These are phyloP conservation scores for Alethe castanea DNA, from an alignment of 2,113 vertebrate genomes.

Conservation along the genomic window DNA sequence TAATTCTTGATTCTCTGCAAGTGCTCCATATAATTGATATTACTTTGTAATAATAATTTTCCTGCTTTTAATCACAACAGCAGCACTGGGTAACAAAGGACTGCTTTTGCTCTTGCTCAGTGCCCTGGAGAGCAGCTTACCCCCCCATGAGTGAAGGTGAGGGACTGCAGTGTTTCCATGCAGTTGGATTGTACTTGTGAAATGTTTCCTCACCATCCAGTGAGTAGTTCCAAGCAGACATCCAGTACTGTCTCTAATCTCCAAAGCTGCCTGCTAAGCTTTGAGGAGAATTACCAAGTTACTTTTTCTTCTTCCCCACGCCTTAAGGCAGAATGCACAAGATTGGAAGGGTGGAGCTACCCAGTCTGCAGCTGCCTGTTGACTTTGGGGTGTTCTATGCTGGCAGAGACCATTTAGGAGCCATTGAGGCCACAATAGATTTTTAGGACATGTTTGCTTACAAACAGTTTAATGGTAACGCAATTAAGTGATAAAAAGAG, in stretches of 20 bases:
- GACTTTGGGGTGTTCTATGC: neutral
- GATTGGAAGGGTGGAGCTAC: neutral
- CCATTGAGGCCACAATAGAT: neutral
- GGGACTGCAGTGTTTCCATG: neutral
- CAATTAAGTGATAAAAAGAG: neutral
- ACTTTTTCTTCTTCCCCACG: neutral
- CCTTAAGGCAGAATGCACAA: neutral
- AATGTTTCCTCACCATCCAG: neutral
- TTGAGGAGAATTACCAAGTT: neutral
- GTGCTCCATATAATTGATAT: neutral
- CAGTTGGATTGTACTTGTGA: no score
- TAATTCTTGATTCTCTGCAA: neutral
- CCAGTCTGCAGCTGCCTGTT: neutral
- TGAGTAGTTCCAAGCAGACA: neutral
- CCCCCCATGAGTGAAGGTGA: rapidly evolving
- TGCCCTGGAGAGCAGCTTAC: neutral
- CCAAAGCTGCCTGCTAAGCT: neutral
- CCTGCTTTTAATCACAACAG: neutral
- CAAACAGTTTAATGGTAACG: neutral
- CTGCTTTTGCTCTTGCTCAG: neutral
- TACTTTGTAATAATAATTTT: neutral
- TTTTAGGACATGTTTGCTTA: neutral
- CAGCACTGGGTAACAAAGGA: neutral
- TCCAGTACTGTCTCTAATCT: neutral
- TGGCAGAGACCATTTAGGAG: neutral